Conservation (phyloP, 1,140 invertebrate genomes). For the Nixonia krombeini region DNA sequence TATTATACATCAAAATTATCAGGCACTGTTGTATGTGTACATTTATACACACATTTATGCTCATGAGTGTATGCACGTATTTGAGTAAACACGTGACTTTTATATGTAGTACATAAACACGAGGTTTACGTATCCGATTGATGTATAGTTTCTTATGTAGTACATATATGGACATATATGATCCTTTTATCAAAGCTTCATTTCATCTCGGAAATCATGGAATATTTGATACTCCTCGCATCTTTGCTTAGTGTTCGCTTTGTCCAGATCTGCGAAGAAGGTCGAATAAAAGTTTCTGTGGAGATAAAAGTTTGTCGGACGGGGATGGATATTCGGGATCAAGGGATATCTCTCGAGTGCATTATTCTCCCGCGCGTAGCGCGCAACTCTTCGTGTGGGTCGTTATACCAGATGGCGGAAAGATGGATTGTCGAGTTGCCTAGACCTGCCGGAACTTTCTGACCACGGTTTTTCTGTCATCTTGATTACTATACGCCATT, state of each 20-base stretch:
- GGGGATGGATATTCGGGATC: constrained; percentile 45
- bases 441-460: constrained; percentile 27
- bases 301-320: constrained; percentile 56
- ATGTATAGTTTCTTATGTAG: no score
- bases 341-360: constrained; percentile 54
- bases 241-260: constrained; percentile 3
- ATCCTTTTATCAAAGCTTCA: no score
- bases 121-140: no score
- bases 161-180: no score
- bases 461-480: constrained; percentile 30
- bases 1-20: no score
- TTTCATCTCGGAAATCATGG: constrained; percentile 64
- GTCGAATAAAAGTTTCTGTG: constrained; percentile 37
- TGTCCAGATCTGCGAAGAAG: constrained; percentile 35
- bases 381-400: constrained; percentile 46
- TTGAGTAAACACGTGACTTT: no score
- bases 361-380: constrained; percentile 58
- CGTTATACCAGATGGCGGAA: constrained; percentile 51
- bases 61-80: no score
- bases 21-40: no score
- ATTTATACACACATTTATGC: no score
- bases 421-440: constrained; percentile 55
- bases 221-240: constrained; percentile 56
- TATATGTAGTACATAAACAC: no score
- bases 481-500: constrained; percentile 19